phyloP scores from a whole-genome alignment of 2,797 vertebrate genomes.

The Acestrorhynchus altus region DNA sequence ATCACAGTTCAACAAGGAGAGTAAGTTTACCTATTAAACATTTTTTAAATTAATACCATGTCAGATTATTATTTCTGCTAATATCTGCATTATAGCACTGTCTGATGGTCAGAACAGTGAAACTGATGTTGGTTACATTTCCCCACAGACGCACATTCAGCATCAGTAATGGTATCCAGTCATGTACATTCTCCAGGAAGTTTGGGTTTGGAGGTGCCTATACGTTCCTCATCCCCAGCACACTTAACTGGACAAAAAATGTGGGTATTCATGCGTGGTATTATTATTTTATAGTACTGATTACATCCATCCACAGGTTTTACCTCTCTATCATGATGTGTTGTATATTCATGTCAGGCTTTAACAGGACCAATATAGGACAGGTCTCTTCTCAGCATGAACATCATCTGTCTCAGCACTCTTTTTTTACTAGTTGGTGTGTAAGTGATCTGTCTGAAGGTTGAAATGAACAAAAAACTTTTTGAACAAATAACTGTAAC shows the following conservation, averaged over 20 bases:
- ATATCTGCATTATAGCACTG: not conserved
- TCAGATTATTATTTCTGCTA: not conserved
- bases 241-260: constrained; percentile 57
- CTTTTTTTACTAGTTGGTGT: too few species aligned
- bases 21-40: constrained; percentile 73
- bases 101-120: not conserved
- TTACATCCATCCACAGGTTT: too few species aligned
- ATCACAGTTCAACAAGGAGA: constrained; percentile 67
- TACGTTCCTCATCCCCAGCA: constrained; percentile 78
- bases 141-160: constrained; percentile 61
- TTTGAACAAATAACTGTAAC: too few species aligned
- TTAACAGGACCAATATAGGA: too few species aligned
- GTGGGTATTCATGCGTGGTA: constrained; percentile 63
- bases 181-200: constrained; percentile 65
- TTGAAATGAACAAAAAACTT: too few species aligned
- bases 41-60: too few species aligned
- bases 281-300: not conserved
- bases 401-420: too few species aligned
- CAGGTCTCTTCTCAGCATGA: too few species aligned
- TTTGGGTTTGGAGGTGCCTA: constrained; percentile 87
- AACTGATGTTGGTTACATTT: constrained; percentile 15
- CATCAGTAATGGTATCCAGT: not conserved
- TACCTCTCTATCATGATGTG: too few species aligned
- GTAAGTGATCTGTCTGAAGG: too few species aligned
- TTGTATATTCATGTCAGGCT: too few species aligned